Evolutionary conservation across 1,140 invertebrate genomes (phyloP).

Genomic region (Atta cephalotes): DNA sequence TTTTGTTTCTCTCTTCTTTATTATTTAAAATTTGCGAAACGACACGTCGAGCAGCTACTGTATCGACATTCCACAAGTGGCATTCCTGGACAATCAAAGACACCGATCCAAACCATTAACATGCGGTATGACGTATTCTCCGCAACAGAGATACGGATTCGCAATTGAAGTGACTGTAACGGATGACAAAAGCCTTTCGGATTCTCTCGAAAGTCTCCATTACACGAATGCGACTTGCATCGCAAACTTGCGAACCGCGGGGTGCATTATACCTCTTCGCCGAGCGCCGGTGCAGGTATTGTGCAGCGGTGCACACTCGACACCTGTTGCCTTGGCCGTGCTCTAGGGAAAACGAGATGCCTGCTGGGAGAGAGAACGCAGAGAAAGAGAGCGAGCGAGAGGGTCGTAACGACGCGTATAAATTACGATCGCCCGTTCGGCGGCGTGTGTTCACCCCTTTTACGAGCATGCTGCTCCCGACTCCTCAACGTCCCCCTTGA

Average conservation of each 20-base stretch:
- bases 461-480: slow-evolving; percentile 60
- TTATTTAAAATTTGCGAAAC: background rate
- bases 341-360: slow-evolving; percentile 64
- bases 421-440: slow-evolving; percentile 60
- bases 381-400: slow-evolving; percentile 18
- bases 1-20: background rate
- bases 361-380: slow-evolving; percentile 29
- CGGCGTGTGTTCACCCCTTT: slow-evolving; percentile 52
- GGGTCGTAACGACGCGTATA: slow-evolving; percentile 59
- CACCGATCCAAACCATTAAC: background rate
- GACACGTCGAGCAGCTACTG: background rate
- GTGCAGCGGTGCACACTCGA: slow-evolving; percentile 50
- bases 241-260: slow-evolving; percentile 40
- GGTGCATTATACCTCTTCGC: slow-evolving; percentile 30
- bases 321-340: slow-evolving; percentile 69
- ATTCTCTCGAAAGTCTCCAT: slow-evolving; percentile 26
- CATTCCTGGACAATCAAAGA: background rate
- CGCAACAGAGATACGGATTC: background rate
- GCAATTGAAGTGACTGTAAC: background rate
- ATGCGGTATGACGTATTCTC: background rate
- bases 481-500: slow-evolving; percentile 51
- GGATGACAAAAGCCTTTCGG: background rate
- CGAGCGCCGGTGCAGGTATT: slow-evolving; percentile 42
- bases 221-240: slow-evolving; percentile 28
- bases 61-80: background rate